phyloP scores from a whole-genome alignment of 64 coral and sea anemone species.

The Pocillopora verrucosa region DNA sequence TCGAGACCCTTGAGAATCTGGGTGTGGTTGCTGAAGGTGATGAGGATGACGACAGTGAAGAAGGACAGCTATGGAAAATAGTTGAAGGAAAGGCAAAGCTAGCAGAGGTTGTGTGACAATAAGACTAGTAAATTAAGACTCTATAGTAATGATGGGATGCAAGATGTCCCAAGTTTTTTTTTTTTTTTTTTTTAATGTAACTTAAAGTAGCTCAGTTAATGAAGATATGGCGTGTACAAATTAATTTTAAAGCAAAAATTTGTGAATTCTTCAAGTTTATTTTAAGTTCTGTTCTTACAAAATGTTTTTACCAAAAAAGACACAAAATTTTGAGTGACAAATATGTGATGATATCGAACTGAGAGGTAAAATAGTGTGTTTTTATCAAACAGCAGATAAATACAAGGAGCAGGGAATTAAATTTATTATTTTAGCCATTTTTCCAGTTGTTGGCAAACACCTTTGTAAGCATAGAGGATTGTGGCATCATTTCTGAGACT shows the following conservation, averaged over 20 bases:
- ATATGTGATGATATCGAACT: too few relatives aligned
- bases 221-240: not conserved
- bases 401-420: too few relatives aligned
- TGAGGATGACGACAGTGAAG: constrained; percentile 52
- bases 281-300: too few relatives aligned
- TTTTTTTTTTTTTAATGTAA: not conserved
- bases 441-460: too few relatives aligned
- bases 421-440: too few relatives aligned
- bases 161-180: not conserved
- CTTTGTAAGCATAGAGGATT: too few relatives aligned
- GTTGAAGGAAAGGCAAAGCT: constrained; percentile 63
- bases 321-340: too few relatives aligned
- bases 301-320: not conserved
- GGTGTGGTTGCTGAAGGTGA: constrained; percentile 78
- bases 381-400: too few relatives aligned
- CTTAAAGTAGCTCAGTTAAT: not conserved
- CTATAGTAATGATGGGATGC: not conserved
- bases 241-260: not conserved
- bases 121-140: not conserved
- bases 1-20: constrained; percentile 78
- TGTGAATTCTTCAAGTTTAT: not conserved
- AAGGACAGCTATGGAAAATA: constrained; percentile 74
- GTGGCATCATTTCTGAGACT: too few relatives aligned
- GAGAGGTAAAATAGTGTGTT: too few relatives aligned
- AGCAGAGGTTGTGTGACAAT: constrained; percentile 36